phyloP scores from a whole-genome alignment of 2,888 invertebrate genomes.

The Eledone cirrhosa region DNA sequence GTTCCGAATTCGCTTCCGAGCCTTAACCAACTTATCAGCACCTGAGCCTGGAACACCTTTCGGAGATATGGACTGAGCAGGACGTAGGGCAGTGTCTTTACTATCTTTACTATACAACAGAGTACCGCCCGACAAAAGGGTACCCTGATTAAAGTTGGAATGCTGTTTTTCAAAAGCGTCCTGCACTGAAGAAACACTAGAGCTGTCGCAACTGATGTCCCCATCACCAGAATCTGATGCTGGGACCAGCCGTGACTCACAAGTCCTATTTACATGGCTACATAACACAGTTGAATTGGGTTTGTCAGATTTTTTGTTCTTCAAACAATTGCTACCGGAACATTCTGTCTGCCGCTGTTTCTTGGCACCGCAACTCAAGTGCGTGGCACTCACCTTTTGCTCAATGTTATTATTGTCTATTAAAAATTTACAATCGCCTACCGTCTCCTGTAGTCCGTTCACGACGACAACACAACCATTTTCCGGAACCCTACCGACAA shows the following conservation, averaged over 20 bases:
- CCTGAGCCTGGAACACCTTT: constrained; percentile 38
- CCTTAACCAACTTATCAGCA: constrained; percentile 35
- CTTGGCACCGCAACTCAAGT: not conserved
- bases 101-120: constrained; percentile 22
- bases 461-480: constrained; percentile 30
- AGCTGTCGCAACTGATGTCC: constrained; percentile 56
- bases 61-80: constrained; percentile 29
- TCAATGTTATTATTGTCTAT: constrained; percentile 25
- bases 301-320: constrained; percentile 26
- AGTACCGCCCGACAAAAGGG: not conserved
- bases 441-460: constrained; percentile 20
- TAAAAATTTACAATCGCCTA: constrained; percentile 27
- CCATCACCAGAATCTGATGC: constrained; percentile 51
- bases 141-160: constrained; percentile 28
- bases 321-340: constrained; percentile 12
- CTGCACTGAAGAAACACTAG: constrained; percentile 45
- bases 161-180: constrained; percentile 36
- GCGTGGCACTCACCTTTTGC: constrained; percentile 21
- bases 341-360: constrained; percentile 12
- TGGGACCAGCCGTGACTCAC: constrained; percentile 42
- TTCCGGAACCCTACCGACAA: constrained; percentile 27
- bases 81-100: constrained; percentile 16
- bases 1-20: constrained; percentile 48
- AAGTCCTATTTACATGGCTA: constrained; percentile 28
- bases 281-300: constrained; percentile 26